Percentiles rank a stretch among this genome's conserved stretches.
Conservation (phyloP, 2,797 vertebrate species). For the Cryptoblepharus egeriae region DNA sequence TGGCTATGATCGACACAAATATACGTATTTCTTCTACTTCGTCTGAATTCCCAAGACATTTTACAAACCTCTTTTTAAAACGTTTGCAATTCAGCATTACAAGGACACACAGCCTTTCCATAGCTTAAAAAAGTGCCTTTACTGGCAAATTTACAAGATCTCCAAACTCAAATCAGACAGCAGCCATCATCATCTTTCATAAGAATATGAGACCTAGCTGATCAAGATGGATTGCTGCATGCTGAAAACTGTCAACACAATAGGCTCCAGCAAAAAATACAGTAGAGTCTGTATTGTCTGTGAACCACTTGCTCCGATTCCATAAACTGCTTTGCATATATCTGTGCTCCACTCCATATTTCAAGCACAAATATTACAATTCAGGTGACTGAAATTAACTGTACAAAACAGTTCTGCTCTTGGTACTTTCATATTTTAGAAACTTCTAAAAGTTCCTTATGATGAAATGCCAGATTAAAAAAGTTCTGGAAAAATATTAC, state of each 20-base stretch:
- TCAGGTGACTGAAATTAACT: not conserved
- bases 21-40: too few species aligned
- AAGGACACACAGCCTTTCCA: not conserved
- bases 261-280: not conserved
- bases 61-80: not conserved
- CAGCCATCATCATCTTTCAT: not conserved
- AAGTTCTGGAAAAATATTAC: not conserved
- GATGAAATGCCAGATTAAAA: too few species aligned
- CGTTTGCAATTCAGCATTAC: not conserved
- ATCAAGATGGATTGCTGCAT: not conserved
- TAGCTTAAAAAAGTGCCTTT: not conserved
- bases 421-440: not conserved
- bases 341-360: slow-evolving; percentile 12
- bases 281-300: not conserved
- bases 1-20: too few species aligned
- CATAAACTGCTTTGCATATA: not conserved
- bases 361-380: not conserved
- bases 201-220: not conserved
- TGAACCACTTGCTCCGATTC: not conserved
- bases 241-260: not conserved
- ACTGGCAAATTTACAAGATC: not conserved
- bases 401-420: too few species aligned
- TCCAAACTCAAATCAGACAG: not conserved
- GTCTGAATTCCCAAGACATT: slow-evolving; percentile 8
- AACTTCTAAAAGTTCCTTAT: not conserved